These are phyloP conservation scores for Phalacrocorax aristotelis DNA, from an alignment of 2,113 vertebrate species.

Conservation along the genomic window DNA sequence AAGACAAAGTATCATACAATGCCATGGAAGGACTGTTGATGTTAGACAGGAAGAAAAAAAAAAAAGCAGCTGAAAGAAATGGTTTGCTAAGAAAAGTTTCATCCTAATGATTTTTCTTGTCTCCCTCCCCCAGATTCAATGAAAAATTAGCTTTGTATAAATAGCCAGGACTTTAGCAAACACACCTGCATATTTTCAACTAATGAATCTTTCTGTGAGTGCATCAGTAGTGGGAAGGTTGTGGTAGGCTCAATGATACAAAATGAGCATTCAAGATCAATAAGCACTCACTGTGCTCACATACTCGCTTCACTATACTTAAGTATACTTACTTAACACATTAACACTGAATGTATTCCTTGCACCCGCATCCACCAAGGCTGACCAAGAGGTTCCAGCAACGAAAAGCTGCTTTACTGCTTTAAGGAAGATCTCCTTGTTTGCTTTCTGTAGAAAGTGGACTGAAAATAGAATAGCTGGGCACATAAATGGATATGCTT, in stretches of 20 bases:
- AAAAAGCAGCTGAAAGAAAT: not conserved
- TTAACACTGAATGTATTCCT: not conserved
- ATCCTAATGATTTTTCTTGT: not conserved
- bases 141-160: not conserved
- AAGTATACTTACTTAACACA: too few species aligned
- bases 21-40: not conserved
- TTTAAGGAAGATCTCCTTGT: not conserved
- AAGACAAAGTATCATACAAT: not conserved
- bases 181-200: not conserved
- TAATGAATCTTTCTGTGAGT: not conserved
- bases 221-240: not conserved
- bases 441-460: not conserved
- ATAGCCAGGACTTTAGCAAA: not conserved
- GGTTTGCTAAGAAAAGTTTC: not conserved
- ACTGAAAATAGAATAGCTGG: not conserved
- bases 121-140: not conserved
- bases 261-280: not conserved
- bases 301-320: too few species aligned
- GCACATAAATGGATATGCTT: not conserved
- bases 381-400: not conserved
- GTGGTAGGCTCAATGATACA: not conserved
- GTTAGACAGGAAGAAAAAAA: not conserved
- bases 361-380: not conserved
- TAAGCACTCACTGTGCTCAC: not conserved
- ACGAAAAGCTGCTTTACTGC: not conserved